Base-by-base conservation (phyloP, 2,888 invertebrate genomes). In the Caenorhabditis sulstoni region DNA sequence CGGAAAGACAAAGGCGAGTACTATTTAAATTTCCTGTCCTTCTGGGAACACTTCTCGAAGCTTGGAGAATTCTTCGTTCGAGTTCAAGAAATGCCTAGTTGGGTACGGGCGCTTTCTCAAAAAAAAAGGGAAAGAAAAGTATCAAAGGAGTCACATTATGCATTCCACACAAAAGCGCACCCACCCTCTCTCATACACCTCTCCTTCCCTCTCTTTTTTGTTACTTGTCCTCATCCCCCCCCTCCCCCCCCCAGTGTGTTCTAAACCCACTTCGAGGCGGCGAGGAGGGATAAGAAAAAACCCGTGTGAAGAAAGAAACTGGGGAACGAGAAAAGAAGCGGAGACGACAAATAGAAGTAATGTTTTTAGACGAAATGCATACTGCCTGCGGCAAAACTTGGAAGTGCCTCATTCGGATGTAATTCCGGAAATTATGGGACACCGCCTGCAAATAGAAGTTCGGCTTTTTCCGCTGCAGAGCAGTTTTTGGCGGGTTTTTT, bases 311-410 rank as follows among this genome's bases (percentile, higher is more conserved):
- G 14, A 64, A 57, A 29, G 49, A 61, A 41, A 66, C 67, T 67
- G 53, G 29, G 47, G 41, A 57, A 47, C 61, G 61, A 66, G 53
- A 50, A 67, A 67, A 76, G 49, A 62, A 67, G 61, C 75, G 62
- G 57, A 66, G 66, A 74, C 61, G 45, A 66, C 66, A 66, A 66
- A 75, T 67, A 76, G 62, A 76, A 76, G 67, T 67, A 64, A 62
- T 64, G 67, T 76, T 76, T 75, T 67, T 68, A 61, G 66, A 47
- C 49, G 75, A 75, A 73, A 73, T 55, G 58, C 64, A 58, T 52
- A 64, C 58, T 73, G 64, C 73, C 73, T 20, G 58, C 73, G 73
- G 73, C 73, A 49, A 64, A 73, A 64, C 71, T 62, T 62, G 47
- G 71, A n/a, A 22, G 11, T 35, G 47, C 61, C 62, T 71, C 59